Conservation (phyloP, 1,140 invertebrate genomes). For the Cyphomyrmex costatus region DNA sequence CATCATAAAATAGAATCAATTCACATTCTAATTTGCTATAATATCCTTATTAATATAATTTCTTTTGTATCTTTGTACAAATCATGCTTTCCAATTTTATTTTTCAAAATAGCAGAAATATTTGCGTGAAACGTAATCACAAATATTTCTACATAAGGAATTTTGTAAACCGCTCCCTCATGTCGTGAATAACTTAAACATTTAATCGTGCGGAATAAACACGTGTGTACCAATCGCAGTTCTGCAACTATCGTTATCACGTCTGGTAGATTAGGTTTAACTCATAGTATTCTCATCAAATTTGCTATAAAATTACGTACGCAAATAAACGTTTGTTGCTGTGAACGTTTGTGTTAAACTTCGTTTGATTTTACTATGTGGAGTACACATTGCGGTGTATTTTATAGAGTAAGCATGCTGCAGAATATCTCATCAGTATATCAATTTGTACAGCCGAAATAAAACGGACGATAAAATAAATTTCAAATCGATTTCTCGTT, state of each 20-base stretch:
- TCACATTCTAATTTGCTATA: no score
- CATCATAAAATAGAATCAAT: no score
- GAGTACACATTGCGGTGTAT: background rate
- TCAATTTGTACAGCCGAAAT: slow-evolving; percentile 1
- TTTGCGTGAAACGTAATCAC: background rate
- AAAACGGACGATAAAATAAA: background rate
- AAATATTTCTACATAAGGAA: background rate
- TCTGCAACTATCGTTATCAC: slow-evolving; percentile 7
- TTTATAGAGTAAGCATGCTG: background rate
- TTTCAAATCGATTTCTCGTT: background rate
- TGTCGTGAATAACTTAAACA: background rate
- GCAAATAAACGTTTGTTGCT: slow-evolving; percentile 28
- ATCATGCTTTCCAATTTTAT: background rate
- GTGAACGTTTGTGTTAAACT: background rate
- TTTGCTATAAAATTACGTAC: slow-evolving; percentile 36
- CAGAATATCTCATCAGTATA: background rate
- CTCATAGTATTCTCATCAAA: background rate
- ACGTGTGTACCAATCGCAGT: background rate
- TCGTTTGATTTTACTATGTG: background rate
- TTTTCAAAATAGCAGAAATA: background rate
- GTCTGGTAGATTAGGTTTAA: slow-evolving; percentile 20
- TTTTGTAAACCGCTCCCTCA: background rate
- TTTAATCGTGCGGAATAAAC: slow-evolving; percentile 25
- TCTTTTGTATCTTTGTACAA: background rate
- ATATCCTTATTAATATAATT: background rate